These are phyloP conservation scores for Taenioides sp. DNA, from an alignment of 2,797 vertebrate genomes.

Conservation along the genomic window DNA sequence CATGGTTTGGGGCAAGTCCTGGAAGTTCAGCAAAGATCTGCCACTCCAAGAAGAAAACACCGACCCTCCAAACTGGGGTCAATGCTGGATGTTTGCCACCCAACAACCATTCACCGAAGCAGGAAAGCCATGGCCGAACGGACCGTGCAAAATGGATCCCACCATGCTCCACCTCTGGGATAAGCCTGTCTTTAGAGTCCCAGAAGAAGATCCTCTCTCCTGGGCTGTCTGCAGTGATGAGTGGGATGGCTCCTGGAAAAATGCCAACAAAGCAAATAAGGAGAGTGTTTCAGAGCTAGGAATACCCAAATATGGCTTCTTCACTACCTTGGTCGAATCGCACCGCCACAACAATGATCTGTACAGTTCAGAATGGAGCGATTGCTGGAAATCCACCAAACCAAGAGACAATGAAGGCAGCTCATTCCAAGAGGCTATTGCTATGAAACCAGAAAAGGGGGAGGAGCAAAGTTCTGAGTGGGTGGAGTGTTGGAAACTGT, in stretches of 20 bases:
- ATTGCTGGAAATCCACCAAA: conserved; percentile 65
- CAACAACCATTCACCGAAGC: conserved; percentile 54
- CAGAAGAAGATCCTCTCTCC: conserved; percentile 31
- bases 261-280: conserved; percentile 21
- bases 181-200: conserved; percentile 29
- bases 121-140: conserved; percentile 50
- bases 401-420: conserved; percentile 18
- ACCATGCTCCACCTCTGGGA: conserved; percentile 38
- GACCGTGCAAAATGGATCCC: conserved; percentile 32
- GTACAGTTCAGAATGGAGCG: conserved; percentile 56
- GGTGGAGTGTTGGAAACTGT: conserved; percentile 56
- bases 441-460: background rate
- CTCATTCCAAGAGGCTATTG: conserved; percentile 2
- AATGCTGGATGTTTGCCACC: conserved; percentile 64
- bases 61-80: conserved; percentile 47
- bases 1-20: conserved; percentile 66
- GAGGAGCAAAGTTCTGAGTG: conserved; percentile 26
- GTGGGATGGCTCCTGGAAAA: conserved; percentile 67
- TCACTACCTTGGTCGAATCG: conserved; percentile 35
- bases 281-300: conserved; percentile 8
- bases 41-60: conserved; percentile 27
- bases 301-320: conserved; percentile 10
- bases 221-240: conserved; percentile 26
- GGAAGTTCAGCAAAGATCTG: conserved; percentile 62
- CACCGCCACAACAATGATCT: conserved; percentile 38